A percentile compares a stretch with the other conserved stretches of the same genome.
phyloP scores from a whole-genome alignment of 2,888 invertebrate genomes.

The Merodon equestris region DNA sequence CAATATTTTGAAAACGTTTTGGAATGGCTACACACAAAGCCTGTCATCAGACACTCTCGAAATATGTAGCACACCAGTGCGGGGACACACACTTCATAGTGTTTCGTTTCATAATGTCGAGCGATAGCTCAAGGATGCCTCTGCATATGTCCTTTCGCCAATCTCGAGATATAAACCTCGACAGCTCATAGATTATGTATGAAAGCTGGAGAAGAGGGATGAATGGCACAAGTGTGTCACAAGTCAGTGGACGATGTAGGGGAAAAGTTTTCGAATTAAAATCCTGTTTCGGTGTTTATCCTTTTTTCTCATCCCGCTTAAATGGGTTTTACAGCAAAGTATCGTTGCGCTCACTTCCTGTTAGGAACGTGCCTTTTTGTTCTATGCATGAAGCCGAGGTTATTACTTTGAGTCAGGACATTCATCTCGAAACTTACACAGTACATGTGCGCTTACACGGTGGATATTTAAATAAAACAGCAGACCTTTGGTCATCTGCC shows the following conservation, averaged over 20 bases:
- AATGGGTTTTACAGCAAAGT: too few species aligned
- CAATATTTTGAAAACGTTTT: conserved; percentile 55
- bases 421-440: conserved; percentile 37
- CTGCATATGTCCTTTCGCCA: conserved; percentile 46
- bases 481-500: conserved; percentile 9
- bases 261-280: conserved; percentile 61
- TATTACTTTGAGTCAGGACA: conserved; percentile 20
- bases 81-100: conserved; percentile 7
- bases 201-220: conserved; percentile 1
- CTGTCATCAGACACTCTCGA: too few species aligned
- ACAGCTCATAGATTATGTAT: conserved; percentile 54
- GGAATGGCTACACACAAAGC: background rate
- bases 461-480: conserved; percentile 40
- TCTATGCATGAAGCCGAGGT: too few species aligned
- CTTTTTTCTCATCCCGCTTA: too few species aligned
- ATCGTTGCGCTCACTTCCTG: too few species aligned
- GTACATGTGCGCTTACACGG: conserved; percentile 32
- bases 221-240: too few species aligned
- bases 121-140: conserved; percentile 6
- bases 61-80: too few species aligned
- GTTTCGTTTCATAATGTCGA: background rate
- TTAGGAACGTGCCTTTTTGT: too few species aligned
- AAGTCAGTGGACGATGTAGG: background rate
- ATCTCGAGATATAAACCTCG: conserved; percentile 15
- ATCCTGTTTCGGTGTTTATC: conserved; percentile 3